These are phyloP conservation scores for Cynodonichthys magdalenae DNA, from an alignment of 2,797 vertebrate genomes.

Conservation along the genomic window DNA sequence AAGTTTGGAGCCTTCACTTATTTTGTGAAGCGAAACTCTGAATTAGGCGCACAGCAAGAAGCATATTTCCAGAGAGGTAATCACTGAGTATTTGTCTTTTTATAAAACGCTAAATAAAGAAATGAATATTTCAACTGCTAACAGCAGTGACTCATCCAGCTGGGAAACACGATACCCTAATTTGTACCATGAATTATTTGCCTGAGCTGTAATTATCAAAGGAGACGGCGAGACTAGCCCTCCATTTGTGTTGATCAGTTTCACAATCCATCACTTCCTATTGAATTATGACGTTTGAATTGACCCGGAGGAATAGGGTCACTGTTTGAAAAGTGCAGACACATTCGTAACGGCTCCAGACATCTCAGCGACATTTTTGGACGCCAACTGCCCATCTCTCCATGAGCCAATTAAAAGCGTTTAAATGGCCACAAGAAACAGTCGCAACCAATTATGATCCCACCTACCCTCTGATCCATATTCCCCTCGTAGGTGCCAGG, in stretches of 20 bases:
- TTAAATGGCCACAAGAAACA: slow-evolving; percentile 64
- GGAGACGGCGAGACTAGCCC: slow-evolving; percentile 38
- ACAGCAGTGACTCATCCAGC: slow-evolving; percentile 36
- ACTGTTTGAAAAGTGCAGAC: slow-evolving; percentile 45
- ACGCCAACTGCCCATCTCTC: slow-evolving; percentile 53
- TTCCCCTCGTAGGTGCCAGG: slow-evolving; percentile 54
- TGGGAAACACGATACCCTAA: slow-evolving; percentile 45
- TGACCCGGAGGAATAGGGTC: slow-evolving; percentile 53
- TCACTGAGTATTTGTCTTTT: slow-evolving; percentile 14
- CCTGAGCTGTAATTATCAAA: slow-evolving; percentile 52
- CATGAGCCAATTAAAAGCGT: slow-evolving; percentile 62
- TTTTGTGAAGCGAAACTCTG: no score
- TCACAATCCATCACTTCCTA: slow-evolving; percentile 56
- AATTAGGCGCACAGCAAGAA: background rate
- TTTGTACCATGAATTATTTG: slow-evolving; percentile 45
- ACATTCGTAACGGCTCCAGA: slow-evolving; percentile 42
- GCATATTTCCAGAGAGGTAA: slow-evolving; percentile 10
- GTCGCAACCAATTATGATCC: slow-evolving; percentile 61
- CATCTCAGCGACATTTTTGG: slow-evolving; percentile 37
- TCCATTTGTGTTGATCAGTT: slow-evolving; percentile 64
- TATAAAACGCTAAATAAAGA: slow-evolving; percentile 17
- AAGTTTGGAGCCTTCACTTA: slow-evolving; percentile 12
- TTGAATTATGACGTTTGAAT: slow-evolving; percentile 64
- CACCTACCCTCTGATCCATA: slow-evolving; percentile 10
- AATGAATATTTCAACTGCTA: slow-evolving; percentile 21